A percentile compares a stretch with the other conserved stretches of the same genome.
These are phyloP conservation scores for Linnaemya vulpina DNA, from an alignment of 2,888 invertebrate genomes.

Conservation along the genomic window DNA sequence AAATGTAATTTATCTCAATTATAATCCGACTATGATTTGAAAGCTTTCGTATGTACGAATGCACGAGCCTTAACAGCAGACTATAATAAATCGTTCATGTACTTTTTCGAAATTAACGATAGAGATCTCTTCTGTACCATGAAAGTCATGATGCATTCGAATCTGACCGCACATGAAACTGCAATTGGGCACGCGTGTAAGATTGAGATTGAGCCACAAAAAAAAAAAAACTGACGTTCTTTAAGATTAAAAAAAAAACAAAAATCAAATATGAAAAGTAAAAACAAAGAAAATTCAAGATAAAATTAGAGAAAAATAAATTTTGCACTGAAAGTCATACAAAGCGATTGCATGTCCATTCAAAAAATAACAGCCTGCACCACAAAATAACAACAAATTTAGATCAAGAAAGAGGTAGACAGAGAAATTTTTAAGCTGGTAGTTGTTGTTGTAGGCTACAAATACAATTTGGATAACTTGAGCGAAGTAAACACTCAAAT, in stretches of 20 bases:
- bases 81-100: slow-evolving; percentile 61
- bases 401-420: slow-evolving; percentile 21
- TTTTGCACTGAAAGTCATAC: slow-evolving; percentile 31
- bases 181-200: slow-evolving; percentile 65
- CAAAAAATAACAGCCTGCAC: not conserved
- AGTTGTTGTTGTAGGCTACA: not conserved
- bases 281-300: slow-evolving; percentile 15
- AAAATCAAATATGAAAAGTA: slow-evolving; percentile 16
- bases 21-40: slow-evolving; percentile 52
- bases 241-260: not conserved
- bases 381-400: slow-evolving; percentile 22
- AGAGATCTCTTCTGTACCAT: slow-evolving; percentile 43
- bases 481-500: slow-evolving; percentile 16
- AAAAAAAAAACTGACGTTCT: slow-evolving; percentile 31
- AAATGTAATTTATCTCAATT: slow-evolving; percentile 68
- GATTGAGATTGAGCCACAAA: slow-evolving; percentile 43
- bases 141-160: slow-evolving; percentile 57
- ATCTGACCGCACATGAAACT: slow-evolving; percentile 62
- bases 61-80: slow-evolving; percentile 42
- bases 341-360: slow-evolving; percentile 44
- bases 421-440: slow-evolving; percentile 16
- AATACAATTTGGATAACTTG: not conserved
- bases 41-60: slow-evolving; percentile 1
- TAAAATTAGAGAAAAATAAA: slow-evolving; percentile 23
- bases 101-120: slow-evolving; percentile 61